phyloP scores from a whole-genome alignment of 2,797 vertebrate species.

The Peromyscus melanophrys region DNA sequence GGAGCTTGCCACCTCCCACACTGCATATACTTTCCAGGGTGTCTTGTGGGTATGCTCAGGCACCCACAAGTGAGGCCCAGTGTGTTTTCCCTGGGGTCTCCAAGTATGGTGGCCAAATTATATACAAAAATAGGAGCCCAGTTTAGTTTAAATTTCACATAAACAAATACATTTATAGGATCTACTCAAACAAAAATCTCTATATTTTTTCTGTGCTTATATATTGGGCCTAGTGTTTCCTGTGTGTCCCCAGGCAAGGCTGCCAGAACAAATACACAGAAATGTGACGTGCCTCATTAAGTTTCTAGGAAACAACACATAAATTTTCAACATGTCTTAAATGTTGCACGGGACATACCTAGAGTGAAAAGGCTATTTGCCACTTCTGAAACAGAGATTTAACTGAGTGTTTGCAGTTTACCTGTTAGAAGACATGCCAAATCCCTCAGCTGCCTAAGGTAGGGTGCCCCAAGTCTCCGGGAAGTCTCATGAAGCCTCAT shows the following conservation, averaged over 20 bases:
- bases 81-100: neutral
- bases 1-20: neutral
- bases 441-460: neutral
- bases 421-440: neutral
- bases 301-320: neutral
- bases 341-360: neutral
- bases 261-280: neutral
- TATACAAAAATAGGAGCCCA: neutral
- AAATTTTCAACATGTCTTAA: neutral
- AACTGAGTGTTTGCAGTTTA: neutral
- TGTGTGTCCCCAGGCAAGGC: too few relatives aligned
- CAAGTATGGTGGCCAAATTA: neutral
- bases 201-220: neutral
- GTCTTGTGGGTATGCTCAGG: too few relatives aligned
- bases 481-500: neutral
- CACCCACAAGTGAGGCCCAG: neutral
- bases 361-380: neutral
- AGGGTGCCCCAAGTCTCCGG: neutral
- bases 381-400: conserved; percentile 20
- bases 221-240: neutral
- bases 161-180: neutral
- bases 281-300: neutral
- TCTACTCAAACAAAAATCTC: neutral
- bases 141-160: neutral
- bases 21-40: neutral